Evolutionary conservation across 2,797 vertebrate species (phyloP), one percentile per base, ranked within the genome.

Genomic region (Labroides dimidiatus): DNA sequence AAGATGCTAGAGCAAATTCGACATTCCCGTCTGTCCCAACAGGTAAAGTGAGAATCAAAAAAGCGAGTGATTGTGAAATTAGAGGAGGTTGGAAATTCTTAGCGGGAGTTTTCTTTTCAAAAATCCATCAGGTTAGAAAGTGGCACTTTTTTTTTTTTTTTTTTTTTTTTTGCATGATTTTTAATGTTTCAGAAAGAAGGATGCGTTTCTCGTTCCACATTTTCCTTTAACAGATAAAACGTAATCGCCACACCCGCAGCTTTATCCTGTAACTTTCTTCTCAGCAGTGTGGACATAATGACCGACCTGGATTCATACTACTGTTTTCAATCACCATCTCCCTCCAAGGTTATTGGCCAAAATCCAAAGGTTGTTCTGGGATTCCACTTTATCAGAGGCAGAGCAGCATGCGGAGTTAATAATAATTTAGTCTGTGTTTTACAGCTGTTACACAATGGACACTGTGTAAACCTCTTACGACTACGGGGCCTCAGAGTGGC

Each of bases 351-450:
- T 92, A 90, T 90, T 93, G 91, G 90, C 89, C 78, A 84, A 90
- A 91, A 91, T 93, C 92, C 90, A 92, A 84, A 92, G 89, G 92
- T 92, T 91, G 92, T 88, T 89, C 88, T 91, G 91, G 89, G 92
- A 92, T 92, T 91, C 90, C 80, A 89, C 90, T 92, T 91, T 89
- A 91, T 92, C 92, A 92, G 89, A 82, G 81, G 85, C 90, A 78
- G 81, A 86, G 82, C 87, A 89, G 87, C 90, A 91, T 91, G 88
- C 67, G 74, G 89, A 92, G 88, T 92, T 92, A 90, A 92, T 91
- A 92, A 92, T 91, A 90, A 92, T 92, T 88, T 92, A 82, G 81
- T 87, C 89, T 86, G 80, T 90, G 89, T 91, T 92, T 92, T 92
- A 91, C 90, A 93, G 89, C 89, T 91, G 88, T 91, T 91, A 87